Base-by-base conservation (phyloP, 2,797 vertebrate species). In the Schizopygopsis malacanthus region DNA sequence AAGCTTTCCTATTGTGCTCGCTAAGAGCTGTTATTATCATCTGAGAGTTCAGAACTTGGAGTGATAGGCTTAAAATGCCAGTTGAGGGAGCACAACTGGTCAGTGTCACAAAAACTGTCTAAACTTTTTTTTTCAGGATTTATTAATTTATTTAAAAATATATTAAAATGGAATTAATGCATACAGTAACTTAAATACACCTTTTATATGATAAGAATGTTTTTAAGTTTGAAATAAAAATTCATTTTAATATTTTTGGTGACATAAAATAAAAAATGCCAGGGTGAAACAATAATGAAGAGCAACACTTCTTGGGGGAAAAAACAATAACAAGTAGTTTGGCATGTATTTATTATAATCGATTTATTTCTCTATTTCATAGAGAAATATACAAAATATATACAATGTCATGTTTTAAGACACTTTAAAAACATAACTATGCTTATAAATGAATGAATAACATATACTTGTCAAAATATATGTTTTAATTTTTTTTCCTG, bases 1-100 rank as follows among this genome's bases (percentile, higher is more conserved):
- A 82, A 72, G 69, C 81, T 41, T 81, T 81, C 45, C 47, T 71
- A 43, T 67, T 67, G 61, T 52, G 67, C 12, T 70, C 1, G 15
- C 20, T 56, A 71, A 70, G 65, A 81, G 33, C 80, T 71, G 80
- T 28, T 82, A 56, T 45, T 45, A 61, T 83, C 18, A 83, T 83
- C 61, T n/a, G 18, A 63, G 39, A 73, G 33, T 56, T 69, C 4
- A 81, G 65, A 8, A 52, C 63, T 39, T 5, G 12, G 20, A 67
- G 6, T 69, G 79, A 70, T n/a, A 56, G 65, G 22, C 13, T 70
- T 81, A 25, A 54, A 70, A 71, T 70, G 65, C 0, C 39, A 28
- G 77, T 43, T 81, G 9, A 70, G 22, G 52, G 33, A 6, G 45
- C 33, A 25, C 28, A 70, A 10, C 52, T 33, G 37, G 20, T 33